These are phyloP conservation scores for Myxocyprinus asiaticus DNA, from an alignment of 2,113 vertebrate species.

Conservation along the genomic window DNA sequence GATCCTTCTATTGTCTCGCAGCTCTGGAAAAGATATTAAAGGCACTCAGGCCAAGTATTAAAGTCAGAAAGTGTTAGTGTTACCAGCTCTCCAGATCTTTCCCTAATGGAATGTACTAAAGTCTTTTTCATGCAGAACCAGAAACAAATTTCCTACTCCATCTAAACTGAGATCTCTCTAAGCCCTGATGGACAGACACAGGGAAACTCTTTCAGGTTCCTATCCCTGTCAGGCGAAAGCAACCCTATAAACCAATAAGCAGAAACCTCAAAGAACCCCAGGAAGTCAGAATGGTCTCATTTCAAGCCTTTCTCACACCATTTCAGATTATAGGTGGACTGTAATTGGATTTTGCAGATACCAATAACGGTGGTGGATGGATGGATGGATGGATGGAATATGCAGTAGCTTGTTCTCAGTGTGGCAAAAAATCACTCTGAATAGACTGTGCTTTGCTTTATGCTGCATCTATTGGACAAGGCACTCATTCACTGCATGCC, in stretches of 20 bases:
- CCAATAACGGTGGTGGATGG: too few relatives aligned
- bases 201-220: constrained; percentile 23
- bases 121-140: constrained; percentile 6
- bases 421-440: too few relatives aligned
- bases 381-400: too few relatives aligned
- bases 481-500: too few relatives aligned
- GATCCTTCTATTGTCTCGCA: constrained; percentile 39
- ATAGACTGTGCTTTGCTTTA: too few relatives aligned
- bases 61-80: constrained; percentile 50
- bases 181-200: neutral
- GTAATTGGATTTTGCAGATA: too few relatives aligned
- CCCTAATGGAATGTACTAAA: constrained; percentile 25
- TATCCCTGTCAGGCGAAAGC: constrained; percentile 31
- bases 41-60: constrained; percentile 32
- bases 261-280: neutral
- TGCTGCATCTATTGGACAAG: too few relatives aligned
- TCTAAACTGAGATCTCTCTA: neutral
- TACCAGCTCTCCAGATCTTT: constrained; percentile 30
- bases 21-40: constrained; percentile 50
- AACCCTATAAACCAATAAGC: neutral
- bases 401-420: too few relatives aligned
- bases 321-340: too few relatives aligned
- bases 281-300: neutral
- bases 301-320: neutral
- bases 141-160: constrained; percentile 50